These are phyloP conservation scores for Pygoscelis adeliae DNA, from an alignment of 2,113 vertebrate species.

Conservation along the genomic window DNA sequence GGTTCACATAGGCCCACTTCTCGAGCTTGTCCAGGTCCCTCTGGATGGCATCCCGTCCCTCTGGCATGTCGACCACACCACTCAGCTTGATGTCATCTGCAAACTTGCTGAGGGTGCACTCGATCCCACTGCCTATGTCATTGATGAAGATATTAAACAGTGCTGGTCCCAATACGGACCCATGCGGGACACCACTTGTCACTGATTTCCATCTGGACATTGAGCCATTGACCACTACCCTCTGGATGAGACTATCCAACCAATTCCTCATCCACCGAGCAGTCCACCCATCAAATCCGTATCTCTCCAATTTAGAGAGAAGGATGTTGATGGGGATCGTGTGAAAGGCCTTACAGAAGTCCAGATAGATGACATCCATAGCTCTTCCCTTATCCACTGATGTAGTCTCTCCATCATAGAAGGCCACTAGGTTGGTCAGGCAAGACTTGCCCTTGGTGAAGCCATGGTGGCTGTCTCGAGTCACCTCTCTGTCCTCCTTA, in stretches of 20 bases:
- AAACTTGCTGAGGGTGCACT: background rate
- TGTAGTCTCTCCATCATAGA: background rate
- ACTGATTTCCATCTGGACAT: background rate
- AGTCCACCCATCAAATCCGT: background rate
- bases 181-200: background rate
- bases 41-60: background rate
- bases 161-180: too few species aligned
- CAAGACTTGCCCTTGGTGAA: background rate
- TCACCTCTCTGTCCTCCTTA: background rate
- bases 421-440: background rate
- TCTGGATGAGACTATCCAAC: background rate
- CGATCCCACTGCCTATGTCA: background rate
- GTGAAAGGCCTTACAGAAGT: background rate
- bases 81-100: background rate
- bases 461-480: background rate
- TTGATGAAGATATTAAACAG: background rate
- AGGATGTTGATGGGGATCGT: background rate
- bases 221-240: background rate
- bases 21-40: background rate
- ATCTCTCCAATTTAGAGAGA: background rate
- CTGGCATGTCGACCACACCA: fast-evolving
- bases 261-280: background rate
- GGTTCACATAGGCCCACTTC: background rate
- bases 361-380: background rate
- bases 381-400: background rate